Evolutionary conservation across 2,797 vertebrate genomes (phyloP).

Genomic region (Neosalanx taihuensis): DNA sequence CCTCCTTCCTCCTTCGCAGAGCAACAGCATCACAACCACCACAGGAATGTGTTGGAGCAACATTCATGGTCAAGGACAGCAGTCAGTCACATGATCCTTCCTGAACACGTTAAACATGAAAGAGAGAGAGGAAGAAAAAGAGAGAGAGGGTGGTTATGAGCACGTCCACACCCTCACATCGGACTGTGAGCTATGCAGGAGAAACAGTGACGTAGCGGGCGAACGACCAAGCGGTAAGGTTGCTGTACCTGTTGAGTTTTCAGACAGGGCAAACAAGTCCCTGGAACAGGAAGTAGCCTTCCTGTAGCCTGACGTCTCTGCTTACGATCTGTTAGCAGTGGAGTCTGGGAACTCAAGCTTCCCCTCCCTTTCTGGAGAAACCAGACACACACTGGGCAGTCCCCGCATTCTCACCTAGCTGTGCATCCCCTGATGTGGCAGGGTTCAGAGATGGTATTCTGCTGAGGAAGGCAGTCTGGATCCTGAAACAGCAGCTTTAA

Average conservation of each 20-base stretch:
- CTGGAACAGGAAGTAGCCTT: too few relatives aligned
- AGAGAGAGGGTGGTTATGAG: too few relatives aligned
- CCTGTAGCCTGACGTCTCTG: too few relatives aligned
- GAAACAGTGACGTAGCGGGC: too few relatives aligned
- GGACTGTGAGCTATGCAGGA: not conserved
- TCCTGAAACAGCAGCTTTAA: not conserved
- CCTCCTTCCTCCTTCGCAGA: not conserved
- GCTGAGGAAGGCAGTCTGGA: not conserved
- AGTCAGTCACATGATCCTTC: not conserved
- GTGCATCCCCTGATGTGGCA: not conserved
- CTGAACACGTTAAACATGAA: not conserved
- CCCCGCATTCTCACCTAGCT: not conserved
- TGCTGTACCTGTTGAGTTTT: too few relatives aligned
- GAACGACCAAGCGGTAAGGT: too few relatives aligned
- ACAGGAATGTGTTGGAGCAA: constrained; percentile 18
- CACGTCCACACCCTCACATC: not conserved
- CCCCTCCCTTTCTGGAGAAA: too few relatives aligned
- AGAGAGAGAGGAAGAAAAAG: too few relatives aligned
- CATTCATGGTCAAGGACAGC: not conserved
- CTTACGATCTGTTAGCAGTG: too few relatives aligned
- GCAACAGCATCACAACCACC: not conserved
- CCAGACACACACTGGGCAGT: not conserved
- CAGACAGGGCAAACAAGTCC: too few relatives aligned
- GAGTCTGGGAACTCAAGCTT: too few relatives aligned
- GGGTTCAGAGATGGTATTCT: not conserved